Evolutionary conservation across 2,797 vertebrate species (phyloP), one percentile per base, ranked within the genome.

Genomic region (Platyrinchus mystaceus): DNA sequence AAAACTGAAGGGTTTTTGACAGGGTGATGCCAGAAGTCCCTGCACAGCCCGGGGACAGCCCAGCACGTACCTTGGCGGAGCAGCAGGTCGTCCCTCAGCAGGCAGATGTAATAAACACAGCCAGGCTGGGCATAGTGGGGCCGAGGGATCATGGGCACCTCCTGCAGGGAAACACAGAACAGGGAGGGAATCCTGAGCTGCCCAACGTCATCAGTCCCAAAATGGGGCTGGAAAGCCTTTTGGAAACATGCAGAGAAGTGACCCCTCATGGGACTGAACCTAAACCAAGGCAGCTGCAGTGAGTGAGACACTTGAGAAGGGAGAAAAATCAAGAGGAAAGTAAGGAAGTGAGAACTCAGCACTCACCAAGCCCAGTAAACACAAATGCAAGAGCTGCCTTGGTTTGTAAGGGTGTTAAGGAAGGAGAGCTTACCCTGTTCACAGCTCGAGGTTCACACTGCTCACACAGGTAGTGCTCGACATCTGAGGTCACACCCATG

Each of bases 61-160:
- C 43, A 56, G 53, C 66, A 87, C 92, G 1, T 95, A 99, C 99
- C 99, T 98, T 99, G 99, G 94, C 99, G 99, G n/a, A 99, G 98
- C 94, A 99, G 98, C 92, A 99, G 97, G 5, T 99, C 99, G 22
- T 99, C 99, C 95, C 99, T 98, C 58, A 99, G 96, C 55, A 99
- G 98, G 95, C 99, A 99, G 96, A 99, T 99, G 94, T 99, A 99
- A 97, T 99, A 99, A 90, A 99, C 98, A n/a, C 99, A 99, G 93
- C 99, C 99, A 9, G 99, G 98, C 94, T 99, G 99, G 59, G 99
- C 98, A 14, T 99, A 99, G 92, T 99, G 99, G 53, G 99, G 99
- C 58, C 99, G 98, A 60, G 99, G 99, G 82, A 99, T 98, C 99
- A 99, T 99, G 73, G 99, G 99, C 37, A 99, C 99, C 93, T 99